Conservation (phyloP, 2,797 vertebrate species). For the Diplodus sargus region DNA sequence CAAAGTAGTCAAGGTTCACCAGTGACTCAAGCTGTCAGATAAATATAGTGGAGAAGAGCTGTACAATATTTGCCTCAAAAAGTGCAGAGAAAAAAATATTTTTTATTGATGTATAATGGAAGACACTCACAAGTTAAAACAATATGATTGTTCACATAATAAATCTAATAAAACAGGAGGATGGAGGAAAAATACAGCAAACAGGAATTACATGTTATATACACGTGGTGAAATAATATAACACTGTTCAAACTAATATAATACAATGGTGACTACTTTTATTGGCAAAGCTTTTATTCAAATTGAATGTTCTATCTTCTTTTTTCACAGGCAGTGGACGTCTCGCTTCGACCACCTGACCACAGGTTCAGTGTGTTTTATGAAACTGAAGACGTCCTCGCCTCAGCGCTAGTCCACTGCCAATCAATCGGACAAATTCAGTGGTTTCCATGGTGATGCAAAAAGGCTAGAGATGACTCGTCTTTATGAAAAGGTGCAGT, state of each 20-base stretch:
- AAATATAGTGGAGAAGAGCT: not conserved
- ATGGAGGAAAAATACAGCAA: not conserved
- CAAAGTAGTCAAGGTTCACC: too few species aligned
- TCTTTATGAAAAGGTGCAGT: slow-evolving; percentile 56
- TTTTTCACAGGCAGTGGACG: not conserved
- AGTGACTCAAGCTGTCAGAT: not conserved
- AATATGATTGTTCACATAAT: not conserved
- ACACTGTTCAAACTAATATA: not conserved
- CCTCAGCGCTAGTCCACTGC: slow-evolving; percentile 39
- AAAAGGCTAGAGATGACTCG: slow-evolving; percentile 62
- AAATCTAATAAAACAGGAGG: not conserved
- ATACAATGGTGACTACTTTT: not conserved
- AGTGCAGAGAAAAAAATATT: too few species aligned
- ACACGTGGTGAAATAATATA: not conserved
- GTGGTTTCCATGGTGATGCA: slow-evolving; percentile 80
- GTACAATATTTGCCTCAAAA: not conserved
- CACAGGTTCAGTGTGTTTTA: slow-evolving; percentile 1
- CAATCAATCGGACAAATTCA: slow-evolving; percentile 61
- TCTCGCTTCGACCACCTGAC: not conserved
- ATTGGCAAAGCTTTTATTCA: not conserved
- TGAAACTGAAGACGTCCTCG: slow-evolving; percentile 40
- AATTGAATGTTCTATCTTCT: not conserved
- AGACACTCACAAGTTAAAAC: not conserved
- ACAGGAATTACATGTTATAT: not conserved
- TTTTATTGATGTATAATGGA: not conserved